phyloP scores from a whole-genome alignment of 2,888 invertebrate species.

The Gastrophysa polygoni region DNA sequence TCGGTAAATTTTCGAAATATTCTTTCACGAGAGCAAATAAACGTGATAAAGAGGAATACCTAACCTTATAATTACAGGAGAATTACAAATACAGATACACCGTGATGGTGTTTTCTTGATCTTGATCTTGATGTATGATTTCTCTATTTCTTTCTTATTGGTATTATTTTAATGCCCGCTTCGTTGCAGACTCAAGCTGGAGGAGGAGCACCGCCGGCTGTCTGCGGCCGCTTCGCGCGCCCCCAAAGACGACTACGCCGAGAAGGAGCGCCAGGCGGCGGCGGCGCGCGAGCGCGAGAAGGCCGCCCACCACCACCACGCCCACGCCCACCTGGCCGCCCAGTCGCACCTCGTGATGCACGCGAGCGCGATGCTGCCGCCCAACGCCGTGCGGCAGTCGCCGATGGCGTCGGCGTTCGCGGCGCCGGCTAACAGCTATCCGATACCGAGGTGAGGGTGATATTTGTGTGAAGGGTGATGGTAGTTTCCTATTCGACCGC shows the following conservation, averaged over 20 bases:
- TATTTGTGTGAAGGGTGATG: too few relatives aligned
- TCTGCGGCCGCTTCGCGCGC: constrained; percentile 38
- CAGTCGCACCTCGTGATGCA: constrained; percentile 51
- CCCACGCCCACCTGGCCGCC: constrained; percentile 42
- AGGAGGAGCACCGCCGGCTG: constrained; percentile 71
- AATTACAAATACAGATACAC: too few relatives aligned
- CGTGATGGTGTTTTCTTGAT: too few relatives aligned
- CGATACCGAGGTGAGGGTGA: constrained; percentile 41
- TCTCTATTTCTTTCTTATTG: too few relatives aligned
- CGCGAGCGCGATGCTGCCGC: constrained; percentile 52
- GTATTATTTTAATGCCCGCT: too few relatives aligned
- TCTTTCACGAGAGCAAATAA: too few relatives aligned
- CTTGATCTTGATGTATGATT: too few relatives aligned
- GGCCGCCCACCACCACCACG: constrained; percentile 50
- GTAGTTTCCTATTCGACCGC: too few relatives aligned
- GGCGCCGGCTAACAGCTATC: constrained; percentile 46
- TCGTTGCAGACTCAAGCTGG: constrained; percentile 70
- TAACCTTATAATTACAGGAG: too few relatives aligned
- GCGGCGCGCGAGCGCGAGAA: constrained; percentile 55
- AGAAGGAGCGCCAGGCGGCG: constrained; percentile 61
- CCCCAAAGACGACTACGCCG: constrained; percentile 62
- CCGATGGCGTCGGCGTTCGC: constrained; percentile 48
- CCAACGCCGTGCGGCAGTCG: constrained; percentile 53
- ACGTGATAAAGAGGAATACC: too few relatives aligned
- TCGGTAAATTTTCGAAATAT: too few relatives aligned